Evolutionary conservation across 2,797 vertebrate genomes (phyloP).

Genomic region (Xerus rutilus): DNA sequence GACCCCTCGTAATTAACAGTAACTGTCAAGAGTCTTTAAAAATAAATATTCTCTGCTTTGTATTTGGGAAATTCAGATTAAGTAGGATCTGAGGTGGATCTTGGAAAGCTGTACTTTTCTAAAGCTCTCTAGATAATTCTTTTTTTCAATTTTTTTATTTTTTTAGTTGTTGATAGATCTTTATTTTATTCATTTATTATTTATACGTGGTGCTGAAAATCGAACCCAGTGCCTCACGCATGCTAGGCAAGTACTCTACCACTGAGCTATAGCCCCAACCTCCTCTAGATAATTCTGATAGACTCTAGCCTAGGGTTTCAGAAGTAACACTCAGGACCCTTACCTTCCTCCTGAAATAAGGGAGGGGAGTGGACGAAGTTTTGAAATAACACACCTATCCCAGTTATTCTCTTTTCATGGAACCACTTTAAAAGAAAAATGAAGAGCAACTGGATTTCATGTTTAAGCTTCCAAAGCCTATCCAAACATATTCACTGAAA

Average conservation of each 20-base stretch:
- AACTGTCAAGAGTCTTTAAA: neutral
- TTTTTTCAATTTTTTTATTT: too few species aligned
- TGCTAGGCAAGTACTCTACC: too few species aligned
- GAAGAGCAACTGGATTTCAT: neutral
- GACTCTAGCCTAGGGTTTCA: neutral
- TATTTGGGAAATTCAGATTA: neutral
- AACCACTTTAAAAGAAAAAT: neutral
- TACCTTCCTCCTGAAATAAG: neutral
- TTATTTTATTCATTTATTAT: too few species aligned
- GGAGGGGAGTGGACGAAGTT: neutral
- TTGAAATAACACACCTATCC: neutral
- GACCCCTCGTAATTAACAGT: constrained; percentile 93
- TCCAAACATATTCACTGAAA: neutral
- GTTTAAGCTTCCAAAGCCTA: neutral
- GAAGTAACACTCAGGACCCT: neutral
- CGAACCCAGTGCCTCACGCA: too few species aligned
- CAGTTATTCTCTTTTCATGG: neutral
- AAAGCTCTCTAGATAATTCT: neutral
- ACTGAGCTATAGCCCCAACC: too few species aligned
- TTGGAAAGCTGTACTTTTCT: neutral
- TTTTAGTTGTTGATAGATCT: too few species aligned
- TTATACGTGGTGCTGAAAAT: too few species aligned
- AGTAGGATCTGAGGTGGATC: neutral
- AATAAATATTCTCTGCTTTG: neutral
- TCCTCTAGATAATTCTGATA: neutral